Evolutionary conservation across 2,888 invertebrate genomes (phyloP), one percentile per base, ranked within the genome.

Genomic region (Ischnura elegans): DNA sequence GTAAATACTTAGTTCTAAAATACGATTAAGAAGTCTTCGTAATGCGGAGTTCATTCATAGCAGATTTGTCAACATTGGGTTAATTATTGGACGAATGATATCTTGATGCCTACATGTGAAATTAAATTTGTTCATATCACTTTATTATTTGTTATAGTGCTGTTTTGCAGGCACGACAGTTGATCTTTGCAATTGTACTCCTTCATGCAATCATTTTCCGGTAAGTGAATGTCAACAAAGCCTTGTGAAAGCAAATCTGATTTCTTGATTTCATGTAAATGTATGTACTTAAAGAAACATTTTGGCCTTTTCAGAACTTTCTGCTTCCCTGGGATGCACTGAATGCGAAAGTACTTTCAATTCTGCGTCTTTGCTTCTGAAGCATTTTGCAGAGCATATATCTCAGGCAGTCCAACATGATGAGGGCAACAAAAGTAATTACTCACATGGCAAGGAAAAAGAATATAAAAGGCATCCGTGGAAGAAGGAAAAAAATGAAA

Each of bases 371-470:
- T 94, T 94, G 87, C 95, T 96, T 76, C 95, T 96, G 47, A 95
- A 95, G 94, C 96, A 96, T 94, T 96, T 96, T 95, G 95, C 95
- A 36, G 94, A 95, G 86, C 96, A 96, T 94, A 95, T 95, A 61
- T 94, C 94, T 87, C 94, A 94, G 86, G 94, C 43, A 55, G 85
- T 87, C 87, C 36, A 93, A 84, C 94, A 94, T 76, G 93, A 94
- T 93, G 93, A 94, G 86, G 93, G 94, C 51, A 94, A 93, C 61
- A 66, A 61, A 42, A 87, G n/a, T 16, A 84, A 45, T 55, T 21
- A n/a, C 66, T 55, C 93, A n/a, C 51, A 90, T 85, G 94, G 93
- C 36, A 84, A 93, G 85, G 86, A 66, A 46, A 46, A 46, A 55
- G 93, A 55, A 51, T 42, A 29, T 85, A 21, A 66, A 86, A 45